Base-by-base conservation (phyloP, 2,797 vertebrate species). In the Erethizon dorsatum region DNA sequence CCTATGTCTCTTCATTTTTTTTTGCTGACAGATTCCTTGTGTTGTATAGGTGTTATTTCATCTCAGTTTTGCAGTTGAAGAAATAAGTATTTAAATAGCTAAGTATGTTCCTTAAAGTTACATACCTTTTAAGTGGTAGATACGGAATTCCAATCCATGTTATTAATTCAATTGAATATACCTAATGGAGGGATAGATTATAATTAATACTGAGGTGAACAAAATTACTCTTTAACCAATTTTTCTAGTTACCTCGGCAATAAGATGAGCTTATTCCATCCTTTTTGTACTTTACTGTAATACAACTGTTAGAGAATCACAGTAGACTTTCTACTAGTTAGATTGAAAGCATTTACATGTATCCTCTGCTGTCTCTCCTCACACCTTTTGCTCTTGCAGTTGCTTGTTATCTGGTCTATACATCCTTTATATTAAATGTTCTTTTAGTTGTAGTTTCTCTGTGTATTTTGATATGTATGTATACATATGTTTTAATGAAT, bases 21-120 rank as follows among this genome's bases (percentile, higher is more conserved):
- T 93, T 71, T 71, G 54, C 5, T 57, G 63, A 31, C 31, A 22
- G 24, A 86, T 73, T 33, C 24, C 75, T 87, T 83, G n/a, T 89
- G 31, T 59, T 12, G 13, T 86, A 50, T 54, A 86, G n/a, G 13
- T 65, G 50, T 11, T 63, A 13, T 37, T 75, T 65, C 14, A 45
- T 77, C 15, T 92, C 79, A 91, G 22, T n/a, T 71, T 94, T 88
- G 24, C 41, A 83, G 18, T 79, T 59, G 47, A 63, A 91, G 52
- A 95, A 73, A 94, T 24, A 93, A 18, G 52, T 41, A 11, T 88
- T 95, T 88, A 31, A 92, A 83, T 28, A 50, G 20, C 22, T 69
- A 82, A 86, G 8, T 91, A 57, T 86, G 93, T 94, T 83, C 4
- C 41, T 87, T 78, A 2, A 50, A 91, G 5, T 85, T 37, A 54